Percentiles rank a stretch among this genome's conserved stretches.
These are phyloP conservation scores for Scylla paramamosain DNA, from an alignment of 1,140 invertebrate species.

Conservation along the genomic window DNA sequence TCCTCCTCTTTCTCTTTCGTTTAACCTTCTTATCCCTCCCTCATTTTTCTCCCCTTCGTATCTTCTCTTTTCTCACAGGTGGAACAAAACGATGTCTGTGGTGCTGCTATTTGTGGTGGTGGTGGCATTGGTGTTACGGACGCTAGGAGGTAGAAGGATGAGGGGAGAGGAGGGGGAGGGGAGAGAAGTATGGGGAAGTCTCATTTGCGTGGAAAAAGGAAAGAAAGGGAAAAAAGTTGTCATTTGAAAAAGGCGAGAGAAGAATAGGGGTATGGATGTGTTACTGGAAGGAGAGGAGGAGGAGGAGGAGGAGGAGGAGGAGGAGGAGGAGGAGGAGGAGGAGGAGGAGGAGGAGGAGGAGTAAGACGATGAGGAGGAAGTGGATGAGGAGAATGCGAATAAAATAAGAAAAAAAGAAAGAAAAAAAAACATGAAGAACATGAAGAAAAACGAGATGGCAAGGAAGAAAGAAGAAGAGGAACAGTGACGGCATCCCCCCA, in stretches of 20 bases:
- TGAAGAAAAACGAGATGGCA: not conserved
- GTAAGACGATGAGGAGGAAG: not conserved
- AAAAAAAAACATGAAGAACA: too few species aligned
- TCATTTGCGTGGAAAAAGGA: not conserved
- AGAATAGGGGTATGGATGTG: not conserved
- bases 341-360: not conserved
- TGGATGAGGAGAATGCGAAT: not conserved
- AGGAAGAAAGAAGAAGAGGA: too few species aligned
- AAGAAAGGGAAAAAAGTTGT: not conserved
- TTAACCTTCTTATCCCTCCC: too few species aligned
- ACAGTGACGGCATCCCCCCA: too few species aligned
- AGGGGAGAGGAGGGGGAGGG: not conserved
- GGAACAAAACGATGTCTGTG: too few species aligned
- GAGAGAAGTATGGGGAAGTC: not conserved
- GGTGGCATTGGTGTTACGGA: too few species aligned
- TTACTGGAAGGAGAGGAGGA: not conserved
- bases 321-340: too few species aligned
- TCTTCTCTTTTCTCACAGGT: too few species aligned
- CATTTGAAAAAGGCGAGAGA: not conserved
- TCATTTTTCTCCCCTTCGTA: too few species aligned
- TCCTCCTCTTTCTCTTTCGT: too few species aligned
- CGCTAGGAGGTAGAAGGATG: too few species aligned
- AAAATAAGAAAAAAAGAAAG: not conserved
- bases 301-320: not conserved
- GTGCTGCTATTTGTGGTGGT: too few species aligned